Conservation (phyloP, 2,113 vertebrate species). For the western clawed frog (Xenopus tropicalis) region UCB_Xtro_10.0 CM004443.2:179383001-179383500, state of each 20-base stretch:
- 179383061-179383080: constrained; percentile 28
- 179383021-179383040: background rate
- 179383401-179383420: constrained; percentile 50
- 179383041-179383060: background rate
- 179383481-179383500: background rate
- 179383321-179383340: constrained; percentile 62
- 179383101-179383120: constrained; percentile 41
- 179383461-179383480: background rate
- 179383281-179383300: constrained; percentile 59
- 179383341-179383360: constrained; percentile 65
- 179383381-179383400: constrained; percentile 67
- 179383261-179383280: constrained; percentile 52
- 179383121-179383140: constrained; percentile 32
- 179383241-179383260: constrained; percentile 42
- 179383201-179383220: constrained; percentile 44
- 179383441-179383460: constrained; percentile 1
- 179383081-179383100: constrained; percentile 23
- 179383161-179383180: constrained; percentile 35
- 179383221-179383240: constrained; percentile 39
- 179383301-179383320: constrained; percentile 61
- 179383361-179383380: constrained; percentile 75
- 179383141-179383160: constrained; percentile 35
- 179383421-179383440: background rate
- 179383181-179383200: constrained; percentile 42
- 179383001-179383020: background rate